Base-by-base conservation (phyloP, 1,140 invertebrate species). In the Pomacea maculata region DNA sequence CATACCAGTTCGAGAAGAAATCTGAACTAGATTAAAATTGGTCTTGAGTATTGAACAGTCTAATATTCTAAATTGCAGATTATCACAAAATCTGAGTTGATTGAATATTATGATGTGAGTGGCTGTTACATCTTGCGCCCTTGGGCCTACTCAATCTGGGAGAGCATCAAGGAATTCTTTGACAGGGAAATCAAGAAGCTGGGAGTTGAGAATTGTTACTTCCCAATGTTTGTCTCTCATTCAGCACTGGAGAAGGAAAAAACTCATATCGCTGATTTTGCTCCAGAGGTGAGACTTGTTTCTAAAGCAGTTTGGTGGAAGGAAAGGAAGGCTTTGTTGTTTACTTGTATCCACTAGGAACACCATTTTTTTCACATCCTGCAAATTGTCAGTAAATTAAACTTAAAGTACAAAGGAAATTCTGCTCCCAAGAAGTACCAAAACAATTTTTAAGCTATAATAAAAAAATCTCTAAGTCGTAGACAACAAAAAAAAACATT, bases 31-130 rank as follows among this genome's bases (percentile, higher is more conserved):
- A 61, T 61, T 61, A 0, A 6, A 61, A 14, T 61, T 61, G 11
- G 4, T 61, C 15, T 61, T 17, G 11, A 61, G 57, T 61, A 17
- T 61, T 61, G 57, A 17, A 8, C 57, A 6, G 1, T 61, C 11
- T 61, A 14, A 17, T 17, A 61, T 61, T 4, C 15, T 61, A 11
- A 45, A 17, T 61, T 61, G 55, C 82, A 93, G 92, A 96, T 99
- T 2, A 97, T 99, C 78, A 98, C 97, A 0, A 99, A 99, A 92
- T 95, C 97, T 81, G 97, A 99, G 92, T 94, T 99, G 94, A 99
- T 99, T 65, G 98, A 99, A 90, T 99, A 99, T 91, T 99, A 99
- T 88, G 98, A 99, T 91, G 97, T 99, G 11, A 99, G 97, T 76
- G 98, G 98, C 0, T 99, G 99, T 92, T 99, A 99, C 90, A 98